Conservation (phyloP, 2,797 vertebrate genomes). For the Denticeps clupeoides region DNA sequence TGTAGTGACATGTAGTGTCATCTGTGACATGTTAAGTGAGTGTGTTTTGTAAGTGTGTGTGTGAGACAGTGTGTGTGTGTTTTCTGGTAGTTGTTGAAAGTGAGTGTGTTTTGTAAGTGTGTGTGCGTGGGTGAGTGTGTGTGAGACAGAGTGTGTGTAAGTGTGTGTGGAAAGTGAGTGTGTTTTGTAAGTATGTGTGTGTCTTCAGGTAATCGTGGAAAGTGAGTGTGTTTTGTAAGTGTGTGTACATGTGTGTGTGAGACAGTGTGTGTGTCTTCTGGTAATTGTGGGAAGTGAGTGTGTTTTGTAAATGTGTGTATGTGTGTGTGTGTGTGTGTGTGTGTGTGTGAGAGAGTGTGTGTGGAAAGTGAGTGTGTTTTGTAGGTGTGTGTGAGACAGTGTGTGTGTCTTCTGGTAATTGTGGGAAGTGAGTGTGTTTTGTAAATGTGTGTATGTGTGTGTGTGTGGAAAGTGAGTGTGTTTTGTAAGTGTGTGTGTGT, state of each 20-base stretch:
- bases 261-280: slow-evolving; percentile 36
- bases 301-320: slow-evolving; percentile 3
- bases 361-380: slow-evolving; percentile 25
- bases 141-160: slow-evolving; percentile 12
- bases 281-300: too few species aligned
- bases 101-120: slow-evolving; percentile 7
- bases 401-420: slow-evolving; percentile 32
- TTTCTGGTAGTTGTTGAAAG: slow-evolving; percentile 26
- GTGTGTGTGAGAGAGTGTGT: neutral
- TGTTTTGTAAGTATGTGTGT: neutral
- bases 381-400: slow-evolving; percentile 20
- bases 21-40: neutral
- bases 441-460: slow-evolving; percentile 6
- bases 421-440: slow-evolving; percentile 22
- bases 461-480: neutral
- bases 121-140: too few species aligned
- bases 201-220: slow-evolving; percentile 33
- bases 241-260: slow-evolving; percentile 19
- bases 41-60: slow-evolving; percentile 1
- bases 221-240: slow-evolving; percentile 6
- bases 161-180: slow-evolving; percentile 10
- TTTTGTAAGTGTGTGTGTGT: neutral
- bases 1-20: too few species aligned
- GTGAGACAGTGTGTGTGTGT: slow-evolving; percentile 19
- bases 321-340: slow-evolving; percentile 28